Evolutionary conservation across 2,888 invertebrate species (phyloP).

Genomic region (Pyralis farinalis): DNA sequence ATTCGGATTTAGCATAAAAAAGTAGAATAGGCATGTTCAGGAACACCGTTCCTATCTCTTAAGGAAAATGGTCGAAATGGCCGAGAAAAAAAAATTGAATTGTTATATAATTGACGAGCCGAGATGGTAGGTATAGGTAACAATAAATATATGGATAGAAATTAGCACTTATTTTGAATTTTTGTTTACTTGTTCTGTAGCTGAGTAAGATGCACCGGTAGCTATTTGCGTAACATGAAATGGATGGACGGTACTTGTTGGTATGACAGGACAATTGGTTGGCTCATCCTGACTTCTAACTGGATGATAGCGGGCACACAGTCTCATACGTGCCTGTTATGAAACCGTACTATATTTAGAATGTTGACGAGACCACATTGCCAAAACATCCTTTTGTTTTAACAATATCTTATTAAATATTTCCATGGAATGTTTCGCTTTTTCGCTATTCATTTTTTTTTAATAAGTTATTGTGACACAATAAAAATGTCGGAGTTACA

Average conservation of each 20-base stretch:
- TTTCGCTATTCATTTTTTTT: too few relatives aligned
- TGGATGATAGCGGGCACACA: conserved; percentile 55
- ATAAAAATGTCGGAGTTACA: background rate
- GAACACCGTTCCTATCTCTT: too few relatives aligned
- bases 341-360: conserved; percentile 61
- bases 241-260: conserved; percentile 24
- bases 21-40: too few relatives aligned
- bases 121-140: too few relatives aligned
- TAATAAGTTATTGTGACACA: too few relatives aligned
- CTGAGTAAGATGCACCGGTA: conserved; percentile 1
- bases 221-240: conserved; percentile 6
- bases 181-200: too few relatives aligned
- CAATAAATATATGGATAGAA: too few relatives aligned
- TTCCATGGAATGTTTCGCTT: background rate
- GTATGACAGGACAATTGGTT: conserved; percentile 43
- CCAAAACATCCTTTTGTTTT: conserved; percentile 57
- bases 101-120: too few relatives aligned
- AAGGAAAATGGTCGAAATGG: too few relatives aligned
- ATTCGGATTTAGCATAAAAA: too few relatives aligned
- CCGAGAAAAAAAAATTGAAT: too few relatives aligned
- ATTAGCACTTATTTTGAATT: too few relatives aligned
- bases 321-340: conserved; percentile 48
- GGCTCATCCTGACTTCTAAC: conserved; percentile 47
- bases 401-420: conserved; percentile 25
- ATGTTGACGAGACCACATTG: conserved; percentile 58